These are phyloP conservation scores for Horisme vitalbata DNA, from an alignment of 2,888 invertebrate genomes.

Conservation along the genomic window DNA sequence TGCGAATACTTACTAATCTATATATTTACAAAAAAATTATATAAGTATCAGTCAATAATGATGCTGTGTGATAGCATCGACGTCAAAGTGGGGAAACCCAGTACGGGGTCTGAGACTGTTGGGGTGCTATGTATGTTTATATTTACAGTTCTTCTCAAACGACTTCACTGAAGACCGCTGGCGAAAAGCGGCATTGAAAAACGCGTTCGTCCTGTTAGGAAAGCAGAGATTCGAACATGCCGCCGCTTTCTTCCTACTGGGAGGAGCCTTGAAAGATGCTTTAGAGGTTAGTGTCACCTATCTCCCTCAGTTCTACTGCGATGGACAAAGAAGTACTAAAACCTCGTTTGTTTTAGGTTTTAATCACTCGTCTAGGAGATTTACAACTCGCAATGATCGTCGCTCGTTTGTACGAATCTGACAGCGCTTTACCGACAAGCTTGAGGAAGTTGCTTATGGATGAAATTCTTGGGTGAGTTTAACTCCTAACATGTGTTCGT, in stretches of 20 bases:
- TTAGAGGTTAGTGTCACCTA: constrained; percentile 86
- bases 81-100: no score
- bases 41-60: no score
- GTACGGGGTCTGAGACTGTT: no score
- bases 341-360: constrained; percentile 80
- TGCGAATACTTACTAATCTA: no score
- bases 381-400: constrained; percentile 97
- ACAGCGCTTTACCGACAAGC: constrained; percentile 87
- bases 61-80: neutral
- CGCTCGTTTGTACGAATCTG: constrained; percentile 94
- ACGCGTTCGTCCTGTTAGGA: constrained; percentile 97
- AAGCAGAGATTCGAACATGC: constrained; percentile 98
- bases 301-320: neutral
- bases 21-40: no score
- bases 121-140: no score
- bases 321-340: no score
- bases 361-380: constrained; percentile 95
- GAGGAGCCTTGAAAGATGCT: constrained; percentile 96
- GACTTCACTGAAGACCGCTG: constrained; percentile 97
- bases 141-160: constrained; percentile 92
- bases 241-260: constrained; percentile 98
- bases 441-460: constrained; percentile 90
- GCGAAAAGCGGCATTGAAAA: constrained; percentile 98
- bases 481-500: neutral
- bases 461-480: constrained; percentile 86